Evolutionary conservation across 2,113 vertebrate genomes (phyloP), one percentile per base, ranked within the genome.

Genomic region (Rhynchomys soricoides): DNA sequence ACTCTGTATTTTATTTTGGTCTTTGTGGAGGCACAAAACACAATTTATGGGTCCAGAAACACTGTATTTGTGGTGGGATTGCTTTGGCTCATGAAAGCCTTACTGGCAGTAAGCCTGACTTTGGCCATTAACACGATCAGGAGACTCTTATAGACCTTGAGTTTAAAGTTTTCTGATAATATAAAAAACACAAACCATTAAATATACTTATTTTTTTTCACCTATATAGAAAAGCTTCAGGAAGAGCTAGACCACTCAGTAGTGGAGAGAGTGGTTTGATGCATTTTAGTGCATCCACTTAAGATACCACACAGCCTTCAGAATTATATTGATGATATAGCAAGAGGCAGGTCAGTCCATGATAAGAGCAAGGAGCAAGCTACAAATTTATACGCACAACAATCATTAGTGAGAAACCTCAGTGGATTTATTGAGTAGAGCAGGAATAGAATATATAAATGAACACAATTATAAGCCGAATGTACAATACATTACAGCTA

Each of bases 401-500:
- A 37, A 13, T 87, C 92, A 48, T 43, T 96, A 43, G 64, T 88
- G 45, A 50, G 74, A 83, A 95, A 97, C 37, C 10, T 64, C 66
- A 90, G 31, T 37, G 43, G 52, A n/a, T 82, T 91, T 88, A 66
- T 90, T 70, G n/a, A 93, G 7, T 43, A 91, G 31, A 92, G 15
- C 52, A 26, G 50, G 73, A 88, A 95, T 70, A 74, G 7, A 90
- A 81, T 71, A 78, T 83, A 90, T 88, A 95, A 88, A 59, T 34
- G 66, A 95, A 96, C 79, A 86, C 90, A 92, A 93, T 88, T 86
- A 88, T 50, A 93, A 93, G 34, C 17, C 64, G 87, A 92, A 77
- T 82, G 92, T 40, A 64, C 74, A 93, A 40, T 94, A 90, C 90
- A 90, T 95, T 93, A 85, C 0, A 79, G 31, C 90, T 94, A 81